phyloP scores from a whole-genome alignment of 2,888 invertebrate species.

The Pemphredon lugubris region DNA sequence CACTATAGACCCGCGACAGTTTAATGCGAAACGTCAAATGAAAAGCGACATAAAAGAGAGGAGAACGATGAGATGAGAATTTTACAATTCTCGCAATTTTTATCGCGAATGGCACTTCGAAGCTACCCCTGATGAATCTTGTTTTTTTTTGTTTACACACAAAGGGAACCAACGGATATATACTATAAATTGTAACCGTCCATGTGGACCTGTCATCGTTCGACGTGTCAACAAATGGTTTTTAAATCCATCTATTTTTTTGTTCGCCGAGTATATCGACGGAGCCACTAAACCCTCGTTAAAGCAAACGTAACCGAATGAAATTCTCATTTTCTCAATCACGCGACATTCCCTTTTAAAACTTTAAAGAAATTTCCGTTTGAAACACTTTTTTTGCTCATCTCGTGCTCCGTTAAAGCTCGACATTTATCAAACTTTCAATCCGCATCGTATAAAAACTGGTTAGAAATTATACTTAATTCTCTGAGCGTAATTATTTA shows the following conservation, averaged over 20 bases:
- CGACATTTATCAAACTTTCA: no score
- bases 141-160: slow-evolving; percentile 3
- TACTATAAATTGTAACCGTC: not conserved
- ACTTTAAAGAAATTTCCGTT: no score
- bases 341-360: no score
- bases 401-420: no score
- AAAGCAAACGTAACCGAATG: not conserved
- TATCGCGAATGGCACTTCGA: not conserved
- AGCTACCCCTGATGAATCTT: not conserved
- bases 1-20: not conserved
- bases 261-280: not conserved
- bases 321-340: no score
- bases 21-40: slow-evolving; percentile 3
- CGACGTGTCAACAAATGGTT: no score
- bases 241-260: no score
- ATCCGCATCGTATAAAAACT: no score
- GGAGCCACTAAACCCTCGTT: not conserved
- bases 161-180: not conserved
- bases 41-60: slow-evolving; percentile 8
- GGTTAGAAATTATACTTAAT: no score
- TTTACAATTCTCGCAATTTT: slow-evolving; percentile 19
- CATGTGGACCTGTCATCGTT: not conserved
- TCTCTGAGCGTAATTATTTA: no score
- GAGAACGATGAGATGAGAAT: slow-evolving; percentile 7
- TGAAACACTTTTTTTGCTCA: not conserved